phyloP scores from a whole-genome alignment of 2,888 invertebrate species.

The Apamea epomidion region DNA sequence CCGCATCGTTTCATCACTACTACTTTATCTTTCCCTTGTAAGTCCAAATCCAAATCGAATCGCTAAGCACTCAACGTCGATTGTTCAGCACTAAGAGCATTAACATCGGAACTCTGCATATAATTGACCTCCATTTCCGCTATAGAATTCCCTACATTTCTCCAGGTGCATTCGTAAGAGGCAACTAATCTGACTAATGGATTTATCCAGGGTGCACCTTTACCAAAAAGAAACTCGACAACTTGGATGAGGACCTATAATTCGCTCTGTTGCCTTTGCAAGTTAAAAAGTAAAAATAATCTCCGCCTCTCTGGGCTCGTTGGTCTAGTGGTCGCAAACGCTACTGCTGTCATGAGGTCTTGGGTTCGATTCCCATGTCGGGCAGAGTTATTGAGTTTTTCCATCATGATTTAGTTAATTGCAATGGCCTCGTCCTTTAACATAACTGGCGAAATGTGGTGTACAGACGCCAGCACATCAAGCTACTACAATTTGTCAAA shows the following conservation, averaged over 20 bases:
- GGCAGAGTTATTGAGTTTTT: too few relatives aligned
- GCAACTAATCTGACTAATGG: not conserved
- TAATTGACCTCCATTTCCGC: not conserved
- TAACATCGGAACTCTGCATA: not conserved
- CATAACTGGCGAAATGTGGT: too few relatives aligned
- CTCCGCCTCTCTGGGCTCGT: too few relatives aligned
- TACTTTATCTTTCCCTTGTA: not conserved
- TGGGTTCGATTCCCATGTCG: too few relatives aligned
- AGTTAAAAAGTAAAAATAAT: too few relatives aligned
- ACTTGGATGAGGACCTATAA: not conserved
- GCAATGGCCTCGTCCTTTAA: too few relatives aligned
- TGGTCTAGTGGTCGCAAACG: too few relatives aligned
- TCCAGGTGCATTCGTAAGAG: not conserved
- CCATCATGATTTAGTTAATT: too few relatives aligned
- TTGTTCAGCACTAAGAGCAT: not conserved
- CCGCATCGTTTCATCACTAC: not conserved
- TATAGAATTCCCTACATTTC: not conserved
- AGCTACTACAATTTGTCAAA: too few relatives aligned
- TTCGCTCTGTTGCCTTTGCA: not conserved
- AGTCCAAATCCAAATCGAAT: too few relatives aligned
- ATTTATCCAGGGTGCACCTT: not conserved
- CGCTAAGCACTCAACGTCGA: not conserved
- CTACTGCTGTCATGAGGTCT: too few relatives aligned
- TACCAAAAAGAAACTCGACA: not conserved
- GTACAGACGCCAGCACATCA: too few relatives aligned